A percentile compares a stretch with the other conserved stretches of the same genome.
phyloP scores from a whole-genome alignment of 1,140 invertebrate genomes.

The Aphelenchoides fujianensis region DNA sequence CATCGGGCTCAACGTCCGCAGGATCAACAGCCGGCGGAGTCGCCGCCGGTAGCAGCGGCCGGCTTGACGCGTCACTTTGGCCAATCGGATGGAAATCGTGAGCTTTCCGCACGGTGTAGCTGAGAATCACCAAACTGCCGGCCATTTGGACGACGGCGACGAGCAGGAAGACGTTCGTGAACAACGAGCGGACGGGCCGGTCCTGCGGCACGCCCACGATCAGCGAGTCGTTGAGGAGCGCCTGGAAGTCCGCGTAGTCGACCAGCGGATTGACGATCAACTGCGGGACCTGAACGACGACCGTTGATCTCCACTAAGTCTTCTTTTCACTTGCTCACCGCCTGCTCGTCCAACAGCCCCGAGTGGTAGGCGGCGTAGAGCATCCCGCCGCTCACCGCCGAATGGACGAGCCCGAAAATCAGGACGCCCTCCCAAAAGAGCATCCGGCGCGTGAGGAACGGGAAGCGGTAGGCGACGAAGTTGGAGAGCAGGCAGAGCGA shows the following conservation, averaged over 20 bases:
- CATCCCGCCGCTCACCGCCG: not conserved
- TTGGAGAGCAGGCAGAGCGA: not conserved
- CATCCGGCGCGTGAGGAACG: not conserved
- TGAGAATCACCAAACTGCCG: not conserved
- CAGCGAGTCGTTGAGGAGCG: not conserved
- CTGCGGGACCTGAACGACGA: no score
- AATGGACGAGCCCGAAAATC: slow-evolving; percentile 10
- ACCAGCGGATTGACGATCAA: not conserved
- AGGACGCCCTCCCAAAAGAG: not conserved
- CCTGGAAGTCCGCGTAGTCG: not conserved
- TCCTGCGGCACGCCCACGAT: not conserved
- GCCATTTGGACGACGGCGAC: not conserved
- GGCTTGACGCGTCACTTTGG: not conserved
- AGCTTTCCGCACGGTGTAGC: not conserved
- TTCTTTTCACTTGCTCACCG: no score
- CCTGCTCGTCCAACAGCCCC: not conserved
- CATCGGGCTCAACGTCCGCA: not conserved
- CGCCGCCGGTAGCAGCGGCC: not conserved
- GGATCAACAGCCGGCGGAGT: not conserved
- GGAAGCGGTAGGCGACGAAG: slow-evolving; percentile 3
- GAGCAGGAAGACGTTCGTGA: not conserved
- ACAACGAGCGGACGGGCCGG: not conserved
- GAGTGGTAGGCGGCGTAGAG: slow-evolving; percentile 7
- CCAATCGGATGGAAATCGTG: not conserved
- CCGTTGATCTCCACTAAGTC: no score